Conservation (phyloP, 1,140 invertebrate genomes). For the Scylla paramamosain region DNA sequence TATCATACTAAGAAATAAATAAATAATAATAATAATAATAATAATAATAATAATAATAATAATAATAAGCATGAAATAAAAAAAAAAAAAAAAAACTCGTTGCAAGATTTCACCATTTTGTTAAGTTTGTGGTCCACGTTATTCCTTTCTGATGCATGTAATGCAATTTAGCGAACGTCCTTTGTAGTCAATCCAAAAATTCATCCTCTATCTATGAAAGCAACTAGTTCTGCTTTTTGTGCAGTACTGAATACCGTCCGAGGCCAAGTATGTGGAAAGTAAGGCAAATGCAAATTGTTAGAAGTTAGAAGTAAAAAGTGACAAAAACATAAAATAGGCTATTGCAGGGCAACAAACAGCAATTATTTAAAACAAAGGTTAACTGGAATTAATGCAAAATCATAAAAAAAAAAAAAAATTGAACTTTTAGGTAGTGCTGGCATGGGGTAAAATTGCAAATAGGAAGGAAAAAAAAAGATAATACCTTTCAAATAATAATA, state of each 20-base stretch:
- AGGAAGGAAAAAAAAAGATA: no score
- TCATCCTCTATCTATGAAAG: slow-evolving; percentile 62
- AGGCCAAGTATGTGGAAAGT: slow-evolving; percentile 54
- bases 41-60: no score
- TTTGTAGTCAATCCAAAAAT: slow-evolving; percentile 64
- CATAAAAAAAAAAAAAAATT: slow-evolving; percentile 18
- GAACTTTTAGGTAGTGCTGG: slow-evolving; percentile 24
- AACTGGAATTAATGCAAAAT: slow-evolving; percentile 15
- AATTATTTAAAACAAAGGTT: no score
- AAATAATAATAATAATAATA: not conserved
- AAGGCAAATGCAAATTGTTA: slow-evolving; percentile 17
- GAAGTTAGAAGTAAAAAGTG: not conserved
- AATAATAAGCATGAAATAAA: no score
- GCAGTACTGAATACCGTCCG: no score
- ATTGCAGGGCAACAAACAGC: slow-evolving; percentile 3
- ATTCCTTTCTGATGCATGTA: slow-evolving; percentile 54
- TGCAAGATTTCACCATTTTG: slow-evolving; percentile 67
- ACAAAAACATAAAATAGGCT: not conserved
- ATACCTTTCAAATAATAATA: no score
- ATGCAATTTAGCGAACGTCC: slow-evolving; percentile 68
- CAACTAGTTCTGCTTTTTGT: slow-evolving; percentile 33
- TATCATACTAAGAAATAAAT: slow-evolving; percentile 48
- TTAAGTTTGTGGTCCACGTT: slow-evolving; percentile 66
- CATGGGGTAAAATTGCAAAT: no score
- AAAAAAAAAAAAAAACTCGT: slow-evolving; percentile 50